Evolutionary conservation across 2,888 invertebrate genomes (phyloP).

Genomic region (Serrognathus titanus): DNA sequence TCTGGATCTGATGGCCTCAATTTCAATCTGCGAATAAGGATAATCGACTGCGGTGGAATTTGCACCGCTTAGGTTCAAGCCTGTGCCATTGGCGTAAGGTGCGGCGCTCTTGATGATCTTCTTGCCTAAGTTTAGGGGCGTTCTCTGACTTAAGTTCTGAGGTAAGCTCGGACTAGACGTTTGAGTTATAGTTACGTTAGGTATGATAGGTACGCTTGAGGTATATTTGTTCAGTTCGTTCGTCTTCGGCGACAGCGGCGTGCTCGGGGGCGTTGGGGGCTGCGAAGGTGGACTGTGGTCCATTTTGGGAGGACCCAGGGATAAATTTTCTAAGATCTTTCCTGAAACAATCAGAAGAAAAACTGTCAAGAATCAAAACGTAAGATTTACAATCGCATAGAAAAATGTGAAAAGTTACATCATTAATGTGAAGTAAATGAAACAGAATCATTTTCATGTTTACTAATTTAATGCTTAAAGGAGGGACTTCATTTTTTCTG

Average conservation of each 20-base stretch:
- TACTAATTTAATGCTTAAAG: too few relatives aligned
- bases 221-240: constrained; percentile 31
- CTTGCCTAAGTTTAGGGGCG: constrained; percentile 35
- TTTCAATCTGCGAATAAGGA: constrained; percentile 5
- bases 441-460: too few relatives aligned
- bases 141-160: constrained; percentile 35
- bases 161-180: constrained; percentile 43
- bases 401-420: neutral
- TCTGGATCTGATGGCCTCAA: constrained; percentile 8
- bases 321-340: constrained; percentile 51
- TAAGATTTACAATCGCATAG: too few relatives aligned
- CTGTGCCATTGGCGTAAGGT: constrained; percentile 27
- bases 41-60: constrained; percentile 9
- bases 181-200: constrained; percentile 38
- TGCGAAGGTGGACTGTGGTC: constrained; percentile 44
- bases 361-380: neutral
- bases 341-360: constrained; percentile 41
- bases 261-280: constrained; percentile 53
- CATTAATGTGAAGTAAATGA: too few relatives aligned
- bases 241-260: constrained; percentile 46
- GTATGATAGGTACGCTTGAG: constrained; percentile 27
- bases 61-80: constrained; percentile 17
- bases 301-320: constrained; percentile 35
- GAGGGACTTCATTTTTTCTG: too few relatives aligned
- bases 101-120: constrained; percentile 25